Conservation (phyloP, 2,888 invertebrate genomes). For the Blomia tropicalis region DNA sequence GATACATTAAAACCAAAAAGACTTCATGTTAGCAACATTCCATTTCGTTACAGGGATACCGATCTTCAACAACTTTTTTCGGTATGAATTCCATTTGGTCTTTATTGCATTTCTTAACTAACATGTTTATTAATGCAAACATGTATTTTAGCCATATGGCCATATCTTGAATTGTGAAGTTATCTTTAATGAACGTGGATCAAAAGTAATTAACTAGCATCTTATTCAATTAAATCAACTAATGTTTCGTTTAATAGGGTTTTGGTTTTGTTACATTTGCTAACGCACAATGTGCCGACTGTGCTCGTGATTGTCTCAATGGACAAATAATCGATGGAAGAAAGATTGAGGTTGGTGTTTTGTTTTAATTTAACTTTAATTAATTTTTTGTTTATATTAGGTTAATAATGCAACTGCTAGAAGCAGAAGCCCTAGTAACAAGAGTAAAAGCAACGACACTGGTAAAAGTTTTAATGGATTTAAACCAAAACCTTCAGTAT, state of each 20-base stretch:
- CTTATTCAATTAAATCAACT: too few species aligned
- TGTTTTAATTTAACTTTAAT: neutral
- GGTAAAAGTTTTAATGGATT: neutral
- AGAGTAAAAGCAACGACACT: neutral
- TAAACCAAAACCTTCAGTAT: neutral
- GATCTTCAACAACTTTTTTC: constrained; percentile 95
- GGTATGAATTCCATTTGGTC: constrained; percentile 37
- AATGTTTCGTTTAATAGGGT: constrained; percentile 17
- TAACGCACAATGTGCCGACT: constrained; percentile 23
- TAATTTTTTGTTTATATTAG: constrained; percentile 8
- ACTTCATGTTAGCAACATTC: constrained; percentile 96
- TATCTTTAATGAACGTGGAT: constrained; percentile 27
- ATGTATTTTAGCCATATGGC: constrained; percentile 7
- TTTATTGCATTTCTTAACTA: neutral
- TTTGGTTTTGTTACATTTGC: constrained; percentile 27
- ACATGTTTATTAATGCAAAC: too few species aligned
- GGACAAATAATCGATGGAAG: constrained; percentile 25
- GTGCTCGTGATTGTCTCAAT: constrained; percentile 23
- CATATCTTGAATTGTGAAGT: constrained; percentile 26
- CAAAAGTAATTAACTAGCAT: constrained; percentile 24
- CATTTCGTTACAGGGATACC: constrained; percentile 95
- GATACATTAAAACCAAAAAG: constrained; percentile 51
- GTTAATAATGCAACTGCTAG: constrained; percentile 26
- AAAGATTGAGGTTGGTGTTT: constrained; percentile 22
- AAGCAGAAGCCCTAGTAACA: too few species aligned